Percentiles rank a stretch among this genome's conserved stretches.
Evolutionary conservation across 2,888 invertebrate species (phyloP).

Genomic region (Alsophila aescularia): DNA sequence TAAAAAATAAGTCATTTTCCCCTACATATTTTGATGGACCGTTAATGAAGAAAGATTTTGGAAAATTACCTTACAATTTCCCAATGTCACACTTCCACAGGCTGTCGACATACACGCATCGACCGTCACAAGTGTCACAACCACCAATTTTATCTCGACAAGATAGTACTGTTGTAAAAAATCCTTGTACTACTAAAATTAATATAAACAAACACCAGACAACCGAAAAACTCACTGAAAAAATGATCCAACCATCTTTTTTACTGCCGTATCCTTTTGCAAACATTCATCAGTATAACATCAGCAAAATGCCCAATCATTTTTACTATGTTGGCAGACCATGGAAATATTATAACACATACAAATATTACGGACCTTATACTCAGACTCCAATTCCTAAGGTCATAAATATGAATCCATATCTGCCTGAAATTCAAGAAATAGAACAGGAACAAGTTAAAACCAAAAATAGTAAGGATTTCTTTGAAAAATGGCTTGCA

Average conservation of each 20-base stretch:
- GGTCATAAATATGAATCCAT: slow-evolving; percentile 41
- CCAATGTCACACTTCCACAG: slow-evolving; percentile 61
- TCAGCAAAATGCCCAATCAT: slow-evolving; percentile 31
- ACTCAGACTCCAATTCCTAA: slow-evolving; percentile 35
- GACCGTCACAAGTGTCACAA: slow-evolving; percentile 11
- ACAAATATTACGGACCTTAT: slow-evolving; percentile 41
- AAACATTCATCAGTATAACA: slow-evolving; percentile 50
- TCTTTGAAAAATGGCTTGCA: not conserved
- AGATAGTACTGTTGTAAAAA: not conserved
- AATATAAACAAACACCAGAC: slow-evolving; percentile 7
- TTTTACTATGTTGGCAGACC: slow-evolving; percentile 39
- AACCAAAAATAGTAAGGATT: slow-evolving; percentile 12
- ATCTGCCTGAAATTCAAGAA: slow-evolving; percentile 37
- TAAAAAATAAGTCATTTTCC: not conserved
- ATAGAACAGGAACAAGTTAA: slow-evolving; percentile 15
- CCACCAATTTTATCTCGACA: not conserved
- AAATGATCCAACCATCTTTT: slow-evolving; percentile 44
- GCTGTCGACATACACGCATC: slow-evolving; percentile 54
- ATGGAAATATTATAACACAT: slow-evolving; percentile 43
- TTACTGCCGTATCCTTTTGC: slow-evolving; percentile 63
- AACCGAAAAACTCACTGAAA: slow-evolving; percentile 35
- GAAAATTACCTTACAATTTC: slow-evolving; percentile 62
- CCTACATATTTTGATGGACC: slow-evolving; percentile 47
- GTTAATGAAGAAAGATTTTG: slow-evolving; percentile 46
- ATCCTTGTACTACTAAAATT: slow-evolving; percentile 5